Evolutionary conservation across 1,140 invertebrate genomes (phyloP).

Genomic region (Aphaenogaster ashmeadi): DNA sequence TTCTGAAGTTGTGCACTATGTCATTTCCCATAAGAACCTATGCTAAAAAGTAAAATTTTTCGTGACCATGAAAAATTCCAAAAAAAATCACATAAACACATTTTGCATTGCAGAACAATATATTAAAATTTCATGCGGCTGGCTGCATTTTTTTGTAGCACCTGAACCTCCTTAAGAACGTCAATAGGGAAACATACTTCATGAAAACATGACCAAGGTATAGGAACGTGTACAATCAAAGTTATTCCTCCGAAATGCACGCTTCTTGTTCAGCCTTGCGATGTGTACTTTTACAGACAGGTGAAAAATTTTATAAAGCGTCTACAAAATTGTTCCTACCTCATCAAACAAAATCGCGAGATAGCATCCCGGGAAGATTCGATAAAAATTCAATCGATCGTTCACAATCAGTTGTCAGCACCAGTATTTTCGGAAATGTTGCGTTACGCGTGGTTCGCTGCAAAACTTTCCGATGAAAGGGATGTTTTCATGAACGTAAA

Average conservation of each 20-base stretch:
- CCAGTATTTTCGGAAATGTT: slow-evolving; percentile 26
- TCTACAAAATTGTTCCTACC: slow-evolving; percentile 47
- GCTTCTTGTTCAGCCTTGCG: slow-evolving; percentile 62
- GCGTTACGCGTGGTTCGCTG: slow-evolving; percentile 12
- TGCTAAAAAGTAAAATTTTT: no score
- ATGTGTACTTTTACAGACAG: slow-evolving; percentile 75
- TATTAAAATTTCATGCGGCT: no score
- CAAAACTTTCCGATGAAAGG: background rate
- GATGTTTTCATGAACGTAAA: slow-evolving; percentile 2
- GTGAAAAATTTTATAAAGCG: slow-evolving; percentile 71
- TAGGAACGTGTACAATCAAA: slow-evolving; percentile 59
- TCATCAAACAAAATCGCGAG: slow-evolving; percentile 52
- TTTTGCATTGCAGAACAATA: no score
- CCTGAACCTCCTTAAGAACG: no score
- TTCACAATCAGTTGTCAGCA: slow-evolving; percentile 59
- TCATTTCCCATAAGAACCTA: no score
- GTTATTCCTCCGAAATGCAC: slow-evolving; percentile 71
- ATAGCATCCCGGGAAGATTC: slow-evolving; percentile 38
- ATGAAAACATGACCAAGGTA: background rate
- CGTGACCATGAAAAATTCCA: no score
- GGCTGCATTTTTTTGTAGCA: no score
- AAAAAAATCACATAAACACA: no score
- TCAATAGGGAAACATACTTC: no score
- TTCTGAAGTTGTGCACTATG: no score
- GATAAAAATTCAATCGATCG: slow-evolving; percentile 64